Evolutionary conservation across 92 coral and sea anemone genomes (phyloP), one percentile per base, ranked within the genome.

Genomic region (Blastomussa wellsi): DNA sequence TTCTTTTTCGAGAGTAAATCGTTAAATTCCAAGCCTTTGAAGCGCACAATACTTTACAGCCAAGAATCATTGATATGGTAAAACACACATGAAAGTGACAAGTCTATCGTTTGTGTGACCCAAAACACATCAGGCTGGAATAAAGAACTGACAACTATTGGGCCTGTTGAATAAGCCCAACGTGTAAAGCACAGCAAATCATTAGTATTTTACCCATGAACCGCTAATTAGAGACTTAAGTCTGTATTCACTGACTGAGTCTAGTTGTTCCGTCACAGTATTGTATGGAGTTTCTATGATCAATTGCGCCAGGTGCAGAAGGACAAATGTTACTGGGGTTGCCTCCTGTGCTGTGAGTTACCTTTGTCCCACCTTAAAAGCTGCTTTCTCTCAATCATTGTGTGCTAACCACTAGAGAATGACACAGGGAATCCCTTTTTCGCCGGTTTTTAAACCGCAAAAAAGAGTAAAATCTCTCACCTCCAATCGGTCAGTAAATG

Each of bases 201-300:
- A 92, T 93, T 93, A 89, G 91, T 89, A 82, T 87, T 71, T 89
- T 79, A 65, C 88, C 88, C 87, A 88, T 89, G 89, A 86, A 84
- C 93, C 95, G 95, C 95, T 93, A 92, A 94, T 94, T 94, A 92
- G 92, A 87, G 82, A 79, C 83, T 83, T 62, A 85, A 82, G 92
- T 76, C 81, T 88, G 74, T 60, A 72, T 88, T 90, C 85, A 92
- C 90, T 90, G 81, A 83, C 76, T 28, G 65, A 82, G 87, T 51
- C 80, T 90, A 82, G 89, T 82, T 92, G 95, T 89, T 82, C 73
- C 88, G 55, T 79, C 76, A 76, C 6, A 88, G 93, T 60, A 94
- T 94, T 94, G 94, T 90, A 89, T 90, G 79, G 28, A 5, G 47
- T 75, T 75, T 77, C 82, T 89, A 36, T 44, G 57, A 76, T 86